phyloP scores from a whole-genome alignment of 2,797 vertebrate species.

The Antennarius maculatus region DNA sequence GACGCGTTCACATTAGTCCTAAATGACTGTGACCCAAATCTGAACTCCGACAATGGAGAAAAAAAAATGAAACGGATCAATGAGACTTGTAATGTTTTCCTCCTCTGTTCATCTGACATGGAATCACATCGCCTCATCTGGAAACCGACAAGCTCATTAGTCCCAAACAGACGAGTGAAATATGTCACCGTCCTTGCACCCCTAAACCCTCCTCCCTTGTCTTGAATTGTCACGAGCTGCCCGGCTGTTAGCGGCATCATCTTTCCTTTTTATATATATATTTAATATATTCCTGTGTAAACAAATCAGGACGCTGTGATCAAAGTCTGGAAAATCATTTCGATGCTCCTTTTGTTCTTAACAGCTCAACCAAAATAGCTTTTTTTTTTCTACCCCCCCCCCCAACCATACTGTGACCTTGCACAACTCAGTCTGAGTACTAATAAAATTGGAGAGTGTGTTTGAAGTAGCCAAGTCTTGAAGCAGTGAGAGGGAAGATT shows the following conservation, averaged over 20 bases:
- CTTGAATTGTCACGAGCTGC: constrained; percentile 21
- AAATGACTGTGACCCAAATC: too few relatives aligned
- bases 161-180: constrained; percentile 34
- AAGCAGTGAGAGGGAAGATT: constrained; percentile 10
- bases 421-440: constrained; percentile 11
- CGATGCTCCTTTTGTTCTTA: constrained; percentile 32
- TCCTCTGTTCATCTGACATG: constrained; percentile 24
- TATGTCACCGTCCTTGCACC: constrained; percentile 39
- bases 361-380: constrained; percentile 12
- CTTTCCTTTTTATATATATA: constrained; percentile 23
- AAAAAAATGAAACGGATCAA: too few relatives aligned
- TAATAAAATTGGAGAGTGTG: constrained; percentile 25
- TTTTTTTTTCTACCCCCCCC: too few relatives aligned
- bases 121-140: constrained; percentile 33
- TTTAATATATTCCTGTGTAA: constrained; percentile 16
- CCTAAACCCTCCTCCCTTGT: constrained; percentile 34
- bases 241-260: constrained; percentile 22
- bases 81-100: background rate
- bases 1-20: too few relatives aligned
- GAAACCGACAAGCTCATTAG: constrained; percentile 52
- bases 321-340: constrained; percentile 55
- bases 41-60: too few relatives aligned
- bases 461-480: constrained; percentile 36
- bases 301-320: constrained; percentile 38
- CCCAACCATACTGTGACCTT: constrained; percentile 40